These are phyloP conservation scores for Esox niger DNA, from an alignment of 2,113 vertebrate genomes.

Conservation along the genomic window DNA sequence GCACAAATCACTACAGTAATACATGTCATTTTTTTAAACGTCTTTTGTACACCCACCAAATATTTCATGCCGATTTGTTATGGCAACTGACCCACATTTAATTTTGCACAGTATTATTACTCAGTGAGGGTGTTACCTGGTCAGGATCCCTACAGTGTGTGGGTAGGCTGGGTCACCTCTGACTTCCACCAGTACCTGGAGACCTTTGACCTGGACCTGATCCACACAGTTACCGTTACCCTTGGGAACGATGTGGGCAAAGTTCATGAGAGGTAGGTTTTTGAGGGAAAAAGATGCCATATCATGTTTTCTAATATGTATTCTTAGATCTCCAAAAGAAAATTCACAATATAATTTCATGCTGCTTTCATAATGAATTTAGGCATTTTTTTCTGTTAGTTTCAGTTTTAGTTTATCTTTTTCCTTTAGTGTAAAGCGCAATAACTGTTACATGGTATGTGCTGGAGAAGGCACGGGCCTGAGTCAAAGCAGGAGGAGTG, in stretches of 20 bases:
- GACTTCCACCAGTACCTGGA: slow-evolving; percentile 83
- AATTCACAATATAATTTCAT: not conserved
- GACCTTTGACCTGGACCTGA: slow-evolving; percentile 82
- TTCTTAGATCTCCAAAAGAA: not conserved
- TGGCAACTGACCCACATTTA: not conserved
- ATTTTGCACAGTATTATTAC: slow-evolving; percentile 84
- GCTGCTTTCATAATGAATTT: not conserved
- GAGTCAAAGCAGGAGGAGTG: slow-evolving; percentile 85
- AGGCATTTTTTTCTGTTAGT: no score
- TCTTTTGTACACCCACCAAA: not conserved
- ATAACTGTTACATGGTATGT: slow-evolving; percentile 95
- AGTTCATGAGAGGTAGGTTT: slow-evolving; percentile 90
- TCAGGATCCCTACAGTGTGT: slow-evolving; percentile 90
- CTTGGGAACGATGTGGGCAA: slow-evolving; percentile 94
- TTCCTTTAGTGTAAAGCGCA: slow-evolving; percentile 82
- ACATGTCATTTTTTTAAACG: not conserved
- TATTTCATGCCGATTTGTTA: not conserved
- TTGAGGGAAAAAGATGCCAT: not conserved
- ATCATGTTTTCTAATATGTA: not conserved
- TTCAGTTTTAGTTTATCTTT: not conserved
- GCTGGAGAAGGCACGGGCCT: slow-evolving; percentile 87
- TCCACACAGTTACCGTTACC: slow-evolving; percentile 88
- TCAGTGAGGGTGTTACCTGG: slow-evolving; percentile 90
- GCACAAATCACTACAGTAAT: slow-evolving; percentile 86
- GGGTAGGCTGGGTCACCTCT: slow-evolving; percentile 95